phyloP scores from a whole-genome alignment of 2,113 vertebrate species.

The Gadus macrocephalus region DNA sequence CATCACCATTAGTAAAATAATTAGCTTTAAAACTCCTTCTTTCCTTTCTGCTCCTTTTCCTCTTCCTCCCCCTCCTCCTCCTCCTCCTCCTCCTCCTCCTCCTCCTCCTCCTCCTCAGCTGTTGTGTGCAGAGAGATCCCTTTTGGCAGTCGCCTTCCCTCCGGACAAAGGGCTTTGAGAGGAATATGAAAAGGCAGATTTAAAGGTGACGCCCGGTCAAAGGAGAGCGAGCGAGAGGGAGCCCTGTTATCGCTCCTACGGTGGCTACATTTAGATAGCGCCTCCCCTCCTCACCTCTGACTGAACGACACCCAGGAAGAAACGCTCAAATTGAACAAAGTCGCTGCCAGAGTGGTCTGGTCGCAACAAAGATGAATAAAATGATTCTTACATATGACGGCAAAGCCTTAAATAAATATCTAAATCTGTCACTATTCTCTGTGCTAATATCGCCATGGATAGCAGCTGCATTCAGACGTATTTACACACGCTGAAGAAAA shows the following conservation, averaged over 20 bases:
- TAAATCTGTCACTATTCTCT: conserved; percentile 41
- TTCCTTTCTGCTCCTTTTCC: background rate
- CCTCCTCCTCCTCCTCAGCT: conserved; percentile 76
- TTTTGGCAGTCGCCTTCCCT: conserved; percentile 94
- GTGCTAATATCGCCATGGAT: background rate
- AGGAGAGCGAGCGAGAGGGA: conserved; percentile 69
- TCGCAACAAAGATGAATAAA: conserved; percentile 47
- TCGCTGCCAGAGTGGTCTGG: conserved; percentile 56
- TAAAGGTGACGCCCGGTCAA: conserved; percentile 91
- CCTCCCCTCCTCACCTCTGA: conserved; percentile 51
- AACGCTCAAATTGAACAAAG: conserved; percentile 70
- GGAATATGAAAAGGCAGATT: conserved; percentile 99
- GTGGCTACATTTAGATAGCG: conserved; percentile 53
- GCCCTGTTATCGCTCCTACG: conserved; percentile 63
- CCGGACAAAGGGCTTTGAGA: conserved; percentile 98
- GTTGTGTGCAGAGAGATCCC: conserved; percentile 96
- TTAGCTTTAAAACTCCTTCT: too few relatives aligned
- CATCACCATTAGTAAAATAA: too few relatives aligned
- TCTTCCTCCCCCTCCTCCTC: conserved; percentile 66
- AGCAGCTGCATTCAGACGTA: too few relatives aligned
- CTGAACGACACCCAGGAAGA: conserved; percentile 85
- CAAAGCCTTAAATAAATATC: conserved; percentile 51
- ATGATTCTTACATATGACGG: conserved; percentile 35
- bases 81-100: conserved; percentile 90
- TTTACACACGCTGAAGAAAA: conserved; percentile 17